Evolutionary conservation across 2,797 vertebrate species (phyloP).

Genomic region (Poeciliopsis gracilis): DNA sequence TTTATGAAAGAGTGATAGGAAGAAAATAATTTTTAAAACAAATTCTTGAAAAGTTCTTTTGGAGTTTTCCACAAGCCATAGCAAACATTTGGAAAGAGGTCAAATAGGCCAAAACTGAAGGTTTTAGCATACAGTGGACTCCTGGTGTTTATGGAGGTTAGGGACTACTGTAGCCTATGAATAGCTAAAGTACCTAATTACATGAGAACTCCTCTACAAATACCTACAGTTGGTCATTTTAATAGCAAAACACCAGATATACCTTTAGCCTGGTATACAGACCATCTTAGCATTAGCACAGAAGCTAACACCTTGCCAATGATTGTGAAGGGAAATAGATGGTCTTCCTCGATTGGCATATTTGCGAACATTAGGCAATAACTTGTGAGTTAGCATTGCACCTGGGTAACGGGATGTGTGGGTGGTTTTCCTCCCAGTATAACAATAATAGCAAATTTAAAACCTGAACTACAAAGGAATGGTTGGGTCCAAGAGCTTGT

Average conservation of each 20-base stretch:
- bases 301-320: too few species aligned
- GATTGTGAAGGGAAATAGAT: neutral
- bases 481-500: too few species aligned
- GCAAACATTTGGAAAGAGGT: neutral
- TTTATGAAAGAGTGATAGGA: neutral
- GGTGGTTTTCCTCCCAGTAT: too few species aligned
- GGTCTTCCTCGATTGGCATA: too few species aligned
- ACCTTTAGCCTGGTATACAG: neutral
- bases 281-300: too few species aligned
- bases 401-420: neutral
- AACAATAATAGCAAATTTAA: too few species aligned
- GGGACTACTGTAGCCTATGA: neutral
- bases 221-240: neutral
- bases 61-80: neutral
- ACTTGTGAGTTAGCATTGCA: neutral
- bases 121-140: neutral
- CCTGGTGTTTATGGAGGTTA: neutral
- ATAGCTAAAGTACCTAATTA: neutral
- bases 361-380: neutral
- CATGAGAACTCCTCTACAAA: neutral
- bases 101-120: neutral
- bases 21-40: neutral
- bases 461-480: too few species aligned
- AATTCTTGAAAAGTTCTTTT: neutral
- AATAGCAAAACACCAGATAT: neutral